Base-by-base conservation (phyloP, 2,888 invertebrate genomes). In the Apodemia mormo region DNA sequence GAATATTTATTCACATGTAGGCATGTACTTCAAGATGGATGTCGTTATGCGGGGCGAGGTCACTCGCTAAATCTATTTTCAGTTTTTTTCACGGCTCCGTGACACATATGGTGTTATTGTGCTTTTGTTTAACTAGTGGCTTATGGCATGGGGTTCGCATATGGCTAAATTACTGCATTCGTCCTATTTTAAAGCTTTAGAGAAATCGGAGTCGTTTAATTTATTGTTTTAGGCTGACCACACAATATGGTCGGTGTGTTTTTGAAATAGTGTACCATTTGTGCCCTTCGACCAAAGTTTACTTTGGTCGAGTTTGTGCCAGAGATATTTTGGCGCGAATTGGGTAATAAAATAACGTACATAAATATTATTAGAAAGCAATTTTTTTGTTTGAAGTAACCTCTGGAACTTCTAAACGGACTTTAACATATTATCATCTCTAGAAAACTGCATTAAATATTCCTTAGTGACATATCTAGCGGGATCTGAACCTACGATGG, bases 71-170 rank as follows among this genome's bases (percentile, higher is more conserved):
- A 76, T 77, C 79, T 81, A 81, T 82, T 81, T 81, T 75, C 76
- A 74, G 73, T 77, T 80, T 80, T 80, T 80, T 77, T 65, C 70
- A 58, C 58, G 9, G 9, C 73, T 75, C 73, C 76, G 81, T 82
- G 84, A 80, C 82, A 82, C 85, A 85, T 69, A 82, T 85, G 85
- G 82, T 73, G 78, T 78, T 77, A 72, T 69, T 73, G 67, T 68
- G 70, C 73, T 70, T 77, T 78, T 78, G 75, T 80, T 76, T 74
- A 69, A 70, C 71, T 76, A 74, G 73, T 76, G 72, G 75, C 68
- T 40, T 9, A 66, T 29, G 58, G 70, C 76, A 73, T 80, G 75
- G 74, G 76, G 72, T 74, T 69, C 40, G 71, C 76, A 76, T 73
- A 76, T 78, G 75, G 76, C 68, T 68, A 67, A n/a, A 69, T 66